Base-by-base conservation (phyloP, 1,140 invertebrate genomes). In the Drosophila pallidifrons region DNA sequence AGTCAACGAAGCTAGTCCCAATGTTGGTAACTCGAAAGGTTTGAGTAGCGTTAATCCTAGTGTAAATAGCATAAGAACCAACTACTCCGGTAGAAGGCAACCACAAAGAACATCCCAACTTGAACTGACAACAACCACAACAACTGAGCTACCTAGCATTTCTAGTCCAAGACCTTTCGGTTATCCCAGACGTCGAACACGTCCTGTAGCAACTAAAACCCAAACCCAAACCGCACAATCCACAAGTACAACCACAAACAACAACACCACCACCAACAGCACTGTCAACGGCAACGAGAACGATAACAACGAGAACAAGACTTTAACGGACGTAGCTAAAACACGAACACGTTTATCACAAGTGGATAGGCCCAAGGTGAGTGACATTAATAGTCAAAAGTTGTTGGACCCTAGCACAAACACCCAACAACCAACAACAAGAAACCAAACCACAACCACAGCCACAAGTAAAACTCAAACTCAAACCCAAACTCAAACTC, bases 91-190 rank as follows among this genome's bases (percentile, higher is more conserved):
- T 76, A 83, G 90, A 87, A 91, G 82, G 80, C 71, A 75, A 81
- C 75, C 77, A 81, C 86, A 70, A 65, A 73, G 64, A 77, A 57
- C 61, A 74, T 75, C 41, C 68, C 64, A 72, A 82, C n/a, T 32
- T 28, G 59, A 75, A 86, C 64, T 75, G 71, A 68, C 51, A 43
- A 81, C 78, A 52, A 79, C 75, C 46, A 32, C 35, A 49, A 80
- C 71, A 49, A 80, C 71, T 43, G 75, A 92, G 75, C 54, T 82
- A 49, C 66, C 64, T 52, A 71, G 61, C 63, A 93, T 94, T 57
- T 94, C 94, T 65, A 94, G 94, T 90, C 94, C 94, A 61, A 91
- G 94, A 86, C 94, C 94, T n/a, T 94, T 94, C 75, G 93, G 93
- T 81, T 94, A 93, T 77, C 92, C 93, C 73, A 87, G 94, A 83